Percentiles rank a stretch among this genome's conserved stretches.
Conservation (phyloP, 1,140 invertebrate genomes). For the Drosophila pruinosa region DNA sequence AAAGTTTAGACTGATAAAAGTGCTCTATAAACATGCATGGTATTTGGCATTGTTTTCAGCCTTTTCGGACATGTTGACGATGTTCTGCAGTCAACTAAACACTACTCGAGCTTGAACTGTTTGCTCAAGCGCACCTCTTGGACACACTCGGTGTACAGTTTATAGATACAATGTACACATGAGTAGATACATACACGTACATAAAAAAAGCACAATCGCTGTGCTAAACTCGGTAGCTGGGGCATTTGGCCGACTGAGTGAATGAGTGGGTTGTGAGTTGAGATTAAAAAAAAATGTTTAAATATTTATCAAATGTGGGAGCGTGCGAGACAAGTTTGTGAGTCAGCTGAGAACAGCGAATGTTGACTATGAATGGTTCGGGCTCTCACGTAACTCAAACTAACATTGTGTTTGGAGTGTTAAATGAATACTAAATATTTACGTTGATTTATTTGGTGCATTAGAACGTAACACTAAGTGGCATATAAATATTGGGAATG, state of each 20-base stretch:
- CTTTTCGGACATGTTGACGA: no score
- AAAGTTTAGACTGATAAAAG: background rate
- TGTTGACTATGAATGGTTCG: constrained; percentile 10
- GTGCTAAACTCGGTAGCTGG: constrained; percentile 71
- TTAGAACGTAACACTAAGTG: constrained; percentile 67
- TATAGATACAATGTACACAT: constrained; percentile 46
- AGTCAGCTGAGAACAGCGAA: constrained; percentile 56
- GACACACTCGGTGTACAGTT: constrained; percentile 12
- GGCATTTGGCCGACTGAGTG: constrained; percentile 33
- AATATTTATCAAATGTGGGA: constrained; percentile 81
- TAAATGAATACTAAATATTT: constrained; percentile 79
- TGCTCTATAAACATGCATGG: constrained; percentile 18
- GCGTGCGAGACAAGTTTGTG: constrained; percentile 76
- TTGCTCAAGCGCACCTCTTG: constrained; percentile 62
- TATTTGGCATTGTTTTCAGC: constrained; percentile 22
- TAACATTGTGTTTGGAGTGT: constrained; percentile 32
- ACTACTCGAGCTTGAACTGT: constrained; percentile 44
- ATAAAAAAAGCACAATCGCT: constrained; percentile 33
- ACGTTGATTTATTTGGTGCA: constrained; percentile 74
- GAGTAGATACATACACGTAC: constrained; percentile 5
- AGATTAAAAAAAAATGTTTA: constrained; percentile 75
- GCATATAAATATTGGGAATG: constrained; percentile 68
- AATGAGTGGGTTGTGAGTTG: constrained; percentile 40
- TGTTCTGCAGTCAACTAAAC: background rate
- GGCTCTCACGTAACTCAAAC: background rate